Evolutionary conservation across 2,113 vertebrate species (phyloP).

Genomic region (Piaya cayana): DNA sequence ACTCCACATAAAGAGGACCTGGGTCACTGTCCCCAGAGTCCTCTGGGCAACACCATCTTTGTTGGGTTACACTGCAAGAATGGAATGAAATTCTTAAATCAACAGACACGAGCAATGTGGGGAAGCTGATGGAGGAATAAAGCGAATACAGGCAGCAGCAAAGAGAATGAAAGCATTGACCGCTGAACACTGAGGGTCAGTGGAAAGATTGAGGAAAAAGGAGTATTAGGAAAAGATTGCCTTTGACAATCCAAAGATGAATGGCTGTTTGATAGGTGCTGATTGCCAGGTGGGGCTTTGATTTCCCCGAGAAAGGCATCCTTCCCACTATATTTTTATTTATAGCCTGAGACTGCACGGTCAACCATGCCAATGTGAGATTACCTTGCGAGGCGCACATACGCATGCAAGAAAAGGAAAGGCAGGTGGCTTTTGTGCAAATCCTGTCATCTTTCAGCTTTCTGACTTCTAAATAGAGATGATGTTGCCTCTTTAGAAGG

Average conservation of each 20-base stretch:
- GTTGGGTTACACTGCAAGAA: not conserved
- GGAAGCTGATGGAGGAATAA: not conserved
- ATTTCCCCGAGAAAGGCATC: not conserved
- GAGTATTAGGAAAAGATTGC: not conserved
- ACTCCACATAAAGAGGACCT: not conserved
- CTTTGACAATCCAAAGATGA: not conserved
- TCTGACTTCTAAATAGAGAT: not conserved
- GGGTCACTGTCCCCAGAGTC: not conserved
- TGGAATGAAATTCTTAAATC: not conserved
- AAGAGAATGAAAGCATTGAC: not conserved
- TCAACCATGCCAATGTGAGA: fast-evolving
- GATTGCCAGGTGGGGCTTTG: not conserved
- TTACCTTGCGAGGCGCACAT: not conserved
- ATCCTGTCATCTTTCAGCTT: not conserved
- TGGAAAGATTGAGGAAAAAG: not conserved
- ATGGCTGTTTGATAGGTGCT: not conserved
- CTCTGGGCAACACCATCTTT: not conserved
- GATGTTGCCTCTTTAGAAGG: not conserved
- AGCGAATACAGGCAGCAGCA: not conserved
- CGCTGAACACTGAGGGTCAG: not conserved
- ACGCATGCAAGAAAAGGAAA: not conserved
- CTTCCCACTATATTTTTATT: not conserved
- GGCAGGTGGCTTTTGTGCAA: not conserved
- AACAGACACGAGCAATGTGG: not conserved
- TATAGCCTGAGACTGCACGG: not conserved